Evolutionary conservation across 2,888 invertebrate genomes (phyloP).

Genomic region (Myathropa florea): DNA sequence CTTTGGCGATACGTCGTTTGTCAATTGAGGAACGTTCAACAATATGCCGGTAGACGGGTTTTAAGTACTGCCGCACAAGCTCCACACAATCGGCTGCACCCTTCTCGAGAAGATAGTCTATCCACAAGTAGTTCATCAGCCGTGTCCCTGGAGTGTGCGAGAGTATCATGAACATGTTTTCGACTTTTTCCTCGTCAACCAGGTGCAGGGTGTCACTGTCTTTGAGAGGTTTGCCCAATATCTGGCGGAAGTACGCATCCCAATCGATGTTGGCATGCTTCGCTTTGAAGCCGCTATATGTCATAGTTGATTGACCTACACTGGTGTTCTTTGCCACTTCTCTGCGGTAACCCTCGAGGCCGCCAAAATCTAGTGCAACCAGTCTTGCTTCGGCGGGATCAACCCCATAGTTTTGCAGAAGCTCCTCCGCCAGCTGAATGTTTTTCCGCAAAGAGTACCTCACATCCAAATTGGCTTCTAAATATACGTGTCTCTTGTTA

Average conservation of each 20-base stretch:
- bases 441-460: slow-evolving; percentile 76
- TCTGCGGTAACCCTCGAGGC: slow-evolving; percentile 76
- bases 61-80: slow-evolving; percentile 74
- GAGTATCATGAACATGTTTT: slow-evolving; percentile 75
- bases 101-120: slow-evolving; percentile 78
- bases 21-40: slow-evolving; percentile 75
- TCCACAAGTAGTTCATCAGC: slow-evolving; percentile 78
- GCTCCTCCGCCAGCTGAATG: slow-evolving; percentile 76
- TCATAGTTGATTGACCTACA: slow-evolving; percentile 53
- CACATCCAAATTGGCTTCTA: slow-evolving; percentile 73
- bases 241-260: slow-evolving; percentile 76
- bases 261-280: slow-evolving; percentile 75
- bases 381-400: slow-evolving; percentile 76
- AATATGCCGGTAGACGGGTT: slow-evolving; percentile 76
- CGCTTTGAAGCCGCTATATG: slow-evolving; percentile 75
- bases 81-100: slow-evolving; percentile 74
- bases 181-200: slow-evolving; percentile 75
- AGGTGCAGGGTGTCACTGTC: slow-evolving; percentile 75
- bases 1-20: slow-evolving; percentile 75
- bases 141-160: slow-evolving; percentile 75
- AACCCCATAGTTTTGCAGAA: slow-evolving; percentile 75
- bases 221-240: slow-evolving; percentile 75
- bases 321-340: slow-evolving; percentile 73
- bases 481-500: slow-evolving; percentile 75
- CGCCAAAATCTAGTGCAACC: slow-evolving; percentile 76